phyloP scores from a whole-genome alignment of 2,888 invertebrate species.

The Cephus pygmeus region DNA sequence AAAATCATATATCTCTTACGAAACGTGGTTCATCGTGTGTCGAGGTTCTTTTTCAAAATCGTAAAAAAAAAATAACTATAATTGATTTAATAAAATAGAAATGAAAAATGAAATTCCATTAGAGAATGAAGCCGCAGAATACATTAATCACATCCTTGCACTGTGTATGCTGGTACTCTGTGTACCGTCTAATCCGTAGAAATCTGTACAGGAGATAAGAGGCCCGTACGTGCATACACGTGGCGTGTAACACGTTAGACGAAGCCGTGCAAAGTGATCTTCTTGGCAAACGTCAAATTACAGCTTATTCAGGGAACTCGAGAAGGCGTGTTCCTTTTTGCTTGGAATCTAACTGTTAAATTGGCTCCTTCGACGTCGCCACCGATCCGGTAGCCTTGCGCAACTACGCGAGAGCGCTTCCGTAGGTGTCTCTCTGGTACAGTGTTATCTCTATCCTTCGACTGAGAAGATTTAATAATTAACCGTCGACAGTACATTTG shows the following conservation, averaged over 20 bases:
- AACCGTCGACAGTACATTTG: neutral
- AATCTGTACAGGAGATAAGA: neutral
- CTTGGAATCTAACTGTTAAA: neutral
- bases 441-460: neutral
- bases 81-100: neutral
- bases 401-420: neutral
- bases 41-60: neutral
- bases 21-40: neutral
- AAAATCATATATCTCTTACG: neutral
- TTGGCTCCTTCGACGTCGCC: neutral
- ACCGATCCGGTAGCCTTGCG: neutral
- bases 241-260: neutral
- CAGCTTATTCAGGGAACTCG: neutral
- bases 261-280: neutral
- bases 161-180: neutral
- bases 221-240: neutral
- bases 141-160: neutral
- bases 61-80: neutral
- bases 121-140: neutral
- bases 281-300: neutral
- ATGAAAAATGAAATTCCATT: neutral
- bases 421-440: neutral
- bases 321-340: constrained; percentile 4
- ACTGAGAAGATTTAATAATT: neutral
- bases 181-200: neutral